Evolutionary conservation across 1,140 invertebrate species (phyloP).

Genomic region (Papilio machaon): DNA sequence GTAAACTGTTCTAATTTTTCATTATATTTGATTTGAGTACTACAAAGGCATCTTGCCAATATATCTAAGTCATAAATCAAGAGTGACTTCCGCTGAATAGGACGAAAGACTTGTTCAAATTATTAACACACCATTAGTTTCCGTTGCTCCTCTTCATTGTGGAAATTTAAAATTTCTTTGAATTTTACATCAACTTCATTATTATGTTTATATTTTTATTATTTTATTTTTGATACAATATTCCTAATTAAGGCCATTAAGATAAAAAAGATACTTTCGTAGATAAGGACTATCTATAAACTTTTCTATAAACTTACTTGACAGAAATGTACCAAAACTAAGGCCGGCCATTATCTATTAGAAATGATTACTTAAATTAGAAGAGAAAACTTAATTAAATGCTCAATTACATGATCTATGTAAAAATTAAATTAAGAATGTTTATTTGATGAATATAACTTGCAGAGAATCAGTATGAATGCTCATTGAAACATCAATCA

Average conservation of each 20-base stretch:
- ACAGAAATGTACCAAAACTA: background rate
- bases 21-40: background rate
- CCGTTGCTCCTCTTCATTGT: slow-evolving; percentile 21
- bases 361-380: background rate
- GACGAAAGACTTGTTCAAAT: slow-evolving; percentile 35
- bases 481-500: no score
- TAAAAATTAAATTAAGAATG: no score
- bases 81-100: slow-evolving; percentile 28
- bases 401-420: no score
- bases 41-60: slow-evolving; percentile 19
- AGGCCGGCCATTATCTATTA: background rate
- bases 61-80: slow-evolving; percentile 24
- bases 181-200: slow-evolving; percentile 7
- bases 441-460: no score
- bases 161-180: slow-evolving; percentile 6
- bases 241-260: background rate
- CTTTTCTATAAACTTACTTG: no score
- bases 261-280: background rate
- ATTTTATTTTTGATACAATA: background rate
- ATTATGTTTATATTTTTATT: background rate
- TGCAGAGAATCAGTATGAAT: no score
- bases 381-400: no score
- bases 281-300: no score
- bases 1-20: background rate
- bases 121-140: slow-evolving; percentile 34